Percentiles rank a stretch among this genome's conserved stretches.
phyloP scores from a whole-genome alignment of 2,888 invertebrate genomes.

The Caenorhabditis sp. region DNA sequence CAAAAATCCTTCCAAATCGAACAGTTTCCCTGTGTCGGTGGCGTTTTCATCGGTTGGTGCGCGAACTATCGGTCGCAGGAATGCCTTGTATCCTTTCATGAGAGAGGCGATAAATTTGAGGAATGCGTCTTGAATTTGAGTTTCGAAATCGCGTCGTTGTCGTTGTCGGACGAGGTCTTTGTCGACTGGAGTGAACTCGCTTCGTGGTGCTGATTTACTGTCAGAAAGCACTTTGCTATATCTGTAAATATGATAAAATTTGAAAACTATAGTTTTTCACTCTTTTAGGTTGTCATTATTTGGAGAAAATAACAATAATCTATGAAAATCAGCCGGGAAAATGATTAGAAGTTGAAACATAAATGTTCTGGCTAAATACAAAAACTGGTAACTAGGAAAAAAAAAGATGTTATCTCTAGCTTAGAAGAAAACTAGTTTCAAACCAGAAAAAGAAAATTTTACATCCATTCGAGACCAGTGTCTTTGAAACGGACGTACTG shows the following conservation, averaged over 20 bases:
- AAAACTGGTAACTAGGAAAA: too few species aligned
- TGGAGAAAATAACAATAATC: not conserved
- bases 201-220: not conserved
- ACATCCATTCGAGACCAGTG: too few species aligned
- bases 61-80: slow-evolving; percentile 72
- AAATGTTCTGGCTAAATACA: too few species aligned
- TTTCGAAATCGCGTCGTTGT: slow-evolving; percentile 80
- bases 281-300: not conserved
- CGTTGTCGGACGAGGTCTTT: slow-evolving; percentile 54
- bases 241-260: not conserved
- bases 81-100: slow-evolving; percentile 72
- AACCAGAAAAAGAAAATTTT: too few species aligned
- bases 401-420: too few species aligned
- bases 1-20: slow-evolving; percentile 88
- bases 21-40: slow-evolving; percentile 92
- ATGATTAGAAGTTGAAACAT: too few species aligned
- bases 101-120: slow-evolving; percentile 76
- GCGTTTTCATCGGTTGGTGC: slow-evolving; percentile 84
- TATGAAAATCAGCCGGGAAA: too few species aligned
- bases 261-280: not conserved
- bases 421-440: too few species aligned
- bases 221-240: not conserved
- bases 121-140: slow-evolving; percentile 96
- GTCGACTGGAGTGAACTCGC: slow-evolving; percentile 74
- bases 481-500: too few species aligned